These are phyloP conservation scores for Ichneumoninae sp. DNA, from an alignment of 2,888 invertebrate species.

Conservation along the genomic window DNA sequence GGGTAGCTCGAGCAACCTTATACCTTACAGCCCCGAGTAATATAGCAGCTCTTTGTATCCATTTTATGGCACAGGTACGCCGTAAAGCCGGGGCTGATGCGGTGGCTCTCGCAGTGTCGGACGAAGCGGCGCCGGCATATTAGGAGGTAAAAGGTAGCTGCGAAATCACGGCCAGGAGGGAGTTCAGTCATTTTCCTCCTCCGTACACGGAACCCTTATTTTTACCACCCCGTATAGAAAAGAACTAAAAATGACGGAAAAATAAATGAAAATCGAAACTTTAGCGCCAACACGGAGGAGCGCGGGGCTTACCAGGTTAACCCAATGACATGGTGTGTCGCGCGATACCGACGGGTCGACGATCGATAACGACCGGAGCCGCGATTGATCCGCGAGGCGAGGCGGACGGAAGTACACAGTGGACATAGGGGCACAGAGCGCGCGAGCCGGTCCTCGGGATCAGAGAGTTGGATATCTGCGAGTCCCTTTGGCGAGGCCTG, in stretches of 20 bases:
- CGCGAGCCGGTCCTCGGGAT: slow-evolving; percentile 47
- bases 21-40: slow-evolving; percentile 72
- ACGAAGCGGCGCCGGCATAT: slow-evolving; percentile 42
- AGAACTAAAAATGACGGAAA: slow-evolving; percentile 1
- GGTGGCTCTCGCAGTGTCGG: slow-evolving; percentile 54
- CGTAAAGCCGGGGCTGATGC: slow-evolving; percentile 75
- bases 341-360: not conserved
- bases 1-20: slow-evolving; percentile 64
- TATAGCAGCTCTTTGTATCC: slow-evolving; percentile 81
- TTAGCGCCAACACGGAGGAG: no score
- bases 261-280: not conserved
- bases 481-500: slow-evolving; percentile 61
- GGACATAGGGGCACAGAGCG: not conserved
- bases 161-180: slow-evolving; percentile 53
- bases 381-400: slow-evolving; percentile 48
- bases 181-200: slow-evolving; percentile 47
- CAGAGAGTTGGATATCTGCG: slow-evolving; percentile 59
- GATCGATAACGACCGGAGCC: slow-evolving; percentile 40
- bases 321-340: no score
- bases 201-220: slow-evolving; percentile 11
- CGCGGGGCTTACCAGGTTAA: no score
- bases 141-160: slow-evolving; percentile 51
- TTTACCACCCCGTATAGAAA: slow-evolving; percentile 17
- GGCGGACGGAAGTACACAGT: not conserved
- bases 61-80: slow-evolving; percentile 79